Base-by-base conservation (phyloP, 1,140 invertebrate species). In the Aleiodes sp. region DNA sequence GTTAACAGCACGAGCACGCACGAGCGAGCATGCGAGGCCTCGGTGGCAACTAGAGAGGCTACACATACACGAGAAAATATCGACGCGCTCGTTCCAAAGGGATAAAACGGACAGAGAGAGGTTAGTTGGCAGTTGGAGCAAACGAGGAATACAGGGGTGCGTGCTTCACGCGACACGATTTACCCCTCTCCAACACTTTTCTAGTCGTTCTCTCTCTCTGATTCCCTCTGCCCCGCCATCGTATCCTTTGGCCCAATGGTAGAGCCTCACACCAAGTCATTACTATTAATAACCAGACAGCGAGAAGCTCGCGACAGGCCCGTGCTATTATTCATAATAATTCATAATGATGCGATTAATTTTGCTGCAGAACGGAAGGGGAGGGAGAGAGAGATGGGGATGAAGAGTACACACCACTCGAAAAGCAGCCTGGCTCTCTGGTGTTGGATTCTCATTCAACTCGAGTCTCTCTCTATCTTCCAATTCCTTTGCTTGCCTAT, bases 111-210 rank as follows among this genome's bases (percentile, higher is more conserved):
- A 39, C 24, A 21, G 41, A 9, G n/a, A n/a, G 21, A 57, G 33
- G 61, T 33, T 56, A 65, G 41, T 62, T 62, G 28, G 24, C 26
- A 52, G 62, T 60, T 60, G 39, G 35, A 29, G 37, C 33, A 46
- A 16, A 57, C 52, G 57, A 76, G 69, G 72, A 46, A 71, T 70
- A 73, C 76, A 74, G 78, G 69, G 35, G 76, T 82, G 80, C 81
- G 80, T 82, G 80, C 52, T 79, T 82, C 79, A 82, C 80, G 80
- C 82, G 80, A 83, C 77, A 78, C 65, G 66, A 72, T 70, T 74
- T 29, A 70, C 63, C 68, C 64, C 73, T 43, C 65, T 59, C 52
- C 31, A 33, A 26, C 69, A 19, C 33, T 31, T 41, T 26, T 21
- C 57, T 9, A 62, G 24, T n/a, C 12, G n/a, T 21, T 21, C 39